Base-by-base conservation (phyloP, 2,113 vertebrate genomes). In the Tetraodon nigroviridis region DNA sequence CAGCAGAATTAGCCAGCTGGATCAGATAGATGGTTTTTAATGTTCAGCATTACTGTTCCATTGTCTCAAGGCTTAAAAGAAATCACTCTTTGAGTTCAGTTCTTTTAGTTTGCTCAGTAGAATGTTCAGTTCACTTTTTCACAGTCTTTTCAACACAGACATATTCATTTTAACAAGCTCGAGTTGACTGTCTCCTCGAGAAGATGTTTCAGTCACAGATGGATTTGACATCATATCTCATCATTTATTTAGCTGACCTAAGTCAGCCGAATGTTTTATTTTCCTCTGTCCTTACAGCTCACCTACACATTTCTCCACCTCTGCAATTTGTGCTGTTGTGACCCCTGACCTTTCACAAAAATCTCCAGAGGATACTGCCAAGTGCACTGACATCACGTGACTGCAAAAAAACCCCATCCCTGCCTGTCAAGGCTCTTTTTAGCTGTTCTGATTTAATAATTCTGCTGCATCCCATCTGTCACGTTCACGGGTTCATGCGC, bases 61-160 rank as follows among this genome's bases (percentile, higher is more conserved):
- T 5, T 3, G 5, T 24, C 24, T 3, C 24, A 27, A 27, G 7
- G 24, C 24, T 27, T 4, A 27, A 27, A 27, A 27, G 4, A 27
- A 27, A 27, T 27, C 24, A 27, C 24, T 27, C 5, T 27, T 27
- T 6, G 7, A 27, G 24, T 27, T 27, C 2, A 4, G 24, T 27
- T 27, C 24, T 8, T 12, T 37, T 12, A 11, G 32, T 37, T 37
- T 37, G 32, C 11, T 37, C 8, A 37, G 12, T 8, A 10, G 32
- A 12, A 27, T 27, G 24, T 27, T 27, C 24, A 27, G 12, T 37
- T 37, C 32, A 37, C 32, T 1, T 37, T 37, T 10, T 37, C 8
- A 40, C 64, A 71, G 21, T 52, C 27, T 55, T 54, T 50, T 80
- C 20, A 68, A 69, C 82, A 73, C 82, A 27, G 84, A 76, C 59